Base-by-base conservation (phyloP, 2,113 vertebrate genomes). In the Delphinapterus leucas region DNA sequence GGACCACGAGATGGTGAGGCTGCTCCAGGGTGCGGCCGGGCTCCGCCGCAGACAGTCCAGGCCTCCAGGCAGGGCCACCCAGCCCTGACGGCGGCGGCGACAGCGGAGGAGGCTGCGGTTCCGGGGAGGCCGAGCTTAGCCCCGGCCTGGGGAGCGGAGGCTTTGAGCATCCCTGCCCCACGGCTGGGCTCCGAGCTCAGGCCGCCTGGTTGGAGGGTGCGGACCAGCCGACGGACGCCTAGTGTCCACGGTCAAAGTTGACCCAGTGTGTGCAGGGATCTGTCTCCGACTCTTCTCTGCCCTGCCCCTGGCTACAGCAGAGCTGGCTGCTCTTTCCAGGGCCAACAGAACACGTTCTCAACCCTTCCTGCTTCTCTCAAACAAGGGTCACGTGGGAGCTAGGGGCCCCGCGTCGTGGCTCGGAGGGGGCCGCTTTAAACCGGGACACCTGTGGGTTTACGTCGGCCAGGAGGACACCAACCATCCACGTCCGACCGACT, bases 1-100 rank as follows among this genome's bases (percentile, higher is more conserved):
- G 98, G 99, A 99, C 98, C 99, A 99, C 17, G 99, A 99, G 85
- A 98, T 99, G 99, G 99, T 99, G 92, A 98, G 98, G 92, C 97
- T 98, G 74, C 98, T 99, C 73, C 99, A 98, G 81, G 61, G 96
- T 0, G 97, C 58, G 0, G 8, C 8, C 0, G 98, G 97, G 10
- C 98, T 98, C 49, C 97, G 97, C 41, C 98, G 99, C 26, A 97
- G 98, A 36, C 97, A 97, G 44, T 95, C 98, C 76, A 97, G 96
- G 26, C 9, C 93, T 0, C 76, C 41, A 0, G 96, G 92, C 93
- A 97, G 95, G 95, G 96, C 98, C 0, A 0, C 15, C 53, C 80
- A 4, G 65, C 20, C 49, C n/a, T 55, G 8, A 9, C 33, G 26
- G 84, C 58, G 68, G 47, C 18, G 31, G 76, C 76, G 47, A 47